A percentile compares a stretch with the other conserved stretches of the same genome.
These are phyloP conservation scores for Cheilosia variabilis DNA, from an alignment of 2,888 invertebrate species.

Conservation along the genomic window DNA sequence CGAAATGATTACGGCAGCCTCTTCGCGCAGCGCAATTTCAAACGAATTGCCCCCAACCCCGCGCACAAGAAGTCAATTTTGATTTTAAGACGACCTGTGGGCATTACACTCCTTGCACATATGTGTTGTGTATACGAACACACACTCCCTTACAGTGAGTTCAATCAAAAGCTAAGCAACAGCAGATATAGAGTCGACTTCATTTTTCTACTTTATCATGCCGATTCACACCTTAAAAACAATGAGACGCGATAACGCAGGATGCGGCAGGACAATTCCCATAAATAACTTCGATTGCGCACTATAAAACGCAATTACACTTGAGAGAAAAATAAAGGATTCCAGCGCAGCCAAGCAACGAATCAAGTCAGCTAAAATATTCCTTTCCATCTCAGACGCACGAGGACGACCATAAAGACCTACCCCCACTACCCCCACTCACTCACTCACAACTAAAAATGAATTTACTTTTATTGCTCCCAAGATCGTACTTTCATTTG, in stretches of 20 bases:
- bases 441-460: slow-evolving; percentile 64
- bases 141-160: slow-evolving; percentile 1
- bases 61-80: slow-evolving; percentile 62
- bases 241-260: slow-evolving; percentile 64
- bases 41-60: slow-evolving; percentile 5
- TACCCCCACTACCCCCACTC: neutral
- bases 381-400: slow-evolving; percentile 40
- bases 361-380: slow-evolving; percentile 41
- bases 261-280: slow-evolving; percentile 60
- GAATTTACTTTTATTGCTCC: slow-evolving; percentile 75
- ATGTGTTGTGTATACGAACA: neutral
- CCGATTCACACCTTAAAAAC: slow-evolving; percentile 71
- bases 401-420: neutral
- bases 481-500: slow-evolving; percentile 74
- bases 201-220: slow-evolving; percentile 30
- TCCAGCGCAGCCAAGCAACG: slow-evolving; percentile 34
- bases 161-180: slow-evolving; percentile 48
- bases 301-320: slow-evolving; percentile 74
- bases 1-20: neutral
- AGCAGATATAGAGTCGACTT: neutral
- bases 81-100: slow-evolving; percentile 64
- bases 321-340: slow-evolving; percentile 73
- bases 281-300: slow-evolving; percentile 74
- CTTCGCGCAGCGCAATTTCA: slow-evolving; percentile 44
- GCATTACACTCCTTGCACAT: slow-evolving; percentile 32